Evolutionary conservation across 2,797 vertebrate species (phyloP).

Genomic region (Neoniphon sammara): DNA sequence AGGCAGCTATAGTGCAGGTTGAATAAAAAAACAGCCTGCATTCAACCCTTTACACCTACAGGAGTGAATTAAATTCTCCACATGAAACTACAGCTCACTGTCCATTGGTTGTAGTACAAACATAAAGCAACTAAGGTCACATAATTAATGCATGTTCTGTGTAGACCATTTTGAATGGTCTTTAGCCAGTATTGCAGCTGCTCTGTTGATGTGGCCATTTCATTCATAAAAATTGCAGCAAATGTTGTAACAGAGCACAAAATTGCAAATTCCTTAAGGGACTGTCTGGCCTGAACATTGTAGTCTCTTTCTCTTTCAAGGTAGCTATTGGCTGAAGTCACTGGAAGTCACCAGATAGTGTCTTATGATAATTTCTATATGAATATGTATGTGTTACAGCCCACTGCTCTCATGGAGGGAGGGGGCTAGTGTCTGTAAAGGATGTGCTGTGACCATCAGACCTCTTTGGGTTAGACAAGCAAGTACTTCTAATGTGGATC

Average conservation of each 20-base stretch:
- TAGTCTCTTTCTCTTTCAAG: neutral
- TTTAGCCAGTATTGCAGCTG: no score
- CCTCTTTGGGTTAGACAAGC: constrained; percentile 1
- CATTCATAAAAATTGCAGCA: no score
- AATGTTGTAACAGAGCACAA: no score
- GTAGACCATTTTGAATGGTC: no score
- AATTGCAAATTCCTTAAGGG: no score
- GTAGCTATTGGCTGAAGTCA: neutral
- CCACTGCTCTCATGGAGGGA: no score
- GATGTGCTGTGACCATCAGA: constrained; percentile 26
- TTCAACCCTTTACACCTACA: constrained; percentile 26
- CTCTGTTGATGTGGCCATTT: no score
- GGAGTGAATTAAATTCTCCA: constrained; percentile 35
- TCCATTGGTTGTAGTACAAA: neutral
- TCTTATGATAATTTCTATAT: no score
- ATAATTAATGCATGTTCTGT: neutral
- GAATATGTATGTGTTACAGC: no score
- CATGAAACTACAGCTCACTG: constrained; percentile 27
- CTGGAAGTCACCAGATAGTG: neutral
- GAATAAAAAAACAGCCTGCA: constrained; percentile 17
- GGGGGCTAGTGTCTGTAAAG: no score
- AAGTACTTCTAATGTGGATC: constrained; percentile 21
- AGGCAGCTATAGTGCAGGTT: neutral
- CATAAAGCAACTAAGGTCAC: constrained; percentile 10
- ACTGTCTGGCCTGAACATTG: no score